Percentiles rank a stretch among this genome's conserved stretches.
These are phyloP conservation scores for Dicerorhinus sumatrensis DNA, from an alignment of 2,113 vertebrate species.

Conservation along the genomic window DNA sequence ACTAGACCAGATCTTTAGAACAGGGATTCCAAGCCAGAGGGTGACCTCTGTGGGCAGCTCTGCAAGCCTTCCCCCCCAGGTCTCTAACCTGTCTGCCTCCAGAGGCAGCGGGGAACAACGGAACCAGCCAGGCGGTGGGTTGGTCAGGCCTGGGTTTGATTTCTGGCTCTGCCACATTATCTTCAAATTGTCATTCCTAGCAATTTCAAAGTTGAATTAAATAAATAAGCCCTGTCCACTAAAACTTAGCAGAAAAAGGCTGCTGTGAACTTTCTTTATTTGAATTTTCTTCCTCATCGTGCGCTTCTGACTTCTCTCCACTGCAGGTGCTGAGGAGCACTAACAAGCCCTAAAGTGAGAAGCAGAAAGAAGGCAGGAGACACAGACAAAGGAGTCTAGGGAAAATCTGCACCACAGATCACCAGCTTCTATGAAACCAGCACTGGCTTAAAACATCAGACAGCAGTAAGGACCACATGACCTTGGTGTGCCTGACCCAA, in stretches of 20 bases:
- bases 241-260: not conserved
- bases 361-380: not conserved
- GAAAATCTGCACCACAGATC: not conserved
- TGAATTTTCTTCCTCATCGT: not conserved
- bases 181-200: not conserved
- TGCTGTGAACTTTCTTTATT: not conserved
- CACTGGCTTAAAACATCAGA: not conserved
- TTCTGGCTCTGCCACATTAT: not conserved
- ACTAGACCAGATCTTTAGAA: not conserved
- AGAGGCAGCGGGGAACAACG: not conserved
- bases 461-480: not conserved
- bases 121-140: not conserved
- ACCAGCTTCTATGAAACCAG: not conserved
- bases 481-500: not conserved
- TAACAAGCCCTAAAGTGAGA: not conserved
- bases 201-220: not conserved
- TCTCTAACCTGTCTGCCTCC: not conserved
- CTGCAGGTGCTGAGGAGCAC: not conserved
- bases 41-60: too few species aligned
- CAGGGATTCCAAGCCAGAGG: not conserved
- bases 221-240: not conserved
- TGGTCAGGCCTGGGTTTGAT: not conserved
- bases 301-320: not conserved
- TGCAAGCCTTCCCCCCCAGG: too few species aligned
- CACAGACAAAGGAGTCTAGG: not conserved